phyloP scores from a whole-genome alignment of 2,113 vertebrate species.

The Rhinolophus sinicus region DNA sequence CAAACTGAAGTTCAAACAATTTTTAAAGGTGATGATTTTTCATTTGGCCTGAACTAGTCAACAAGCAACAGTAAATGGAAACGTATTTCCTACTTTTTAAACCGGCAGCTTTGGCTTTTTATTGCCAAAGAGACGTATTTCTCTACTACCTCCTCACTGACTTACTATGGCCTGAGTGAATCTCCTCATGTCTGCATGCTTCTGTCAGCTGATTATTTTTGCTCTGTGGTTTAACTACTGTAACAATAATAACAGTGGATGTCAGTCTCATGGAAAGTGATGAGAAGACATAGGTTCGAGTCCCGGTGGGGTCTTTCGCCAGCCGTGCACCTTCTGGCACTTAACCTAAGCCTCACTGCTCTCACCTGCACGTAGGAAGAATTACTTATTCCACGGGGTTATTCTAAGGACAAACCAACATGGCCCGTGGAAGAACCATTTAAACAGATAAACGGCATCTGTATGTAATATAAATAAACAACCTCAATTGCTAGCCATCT shows the following conservation, averaged over 20 bases:
- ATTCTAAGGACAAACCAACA: background rate
- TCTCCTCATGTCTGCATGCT: background rate
- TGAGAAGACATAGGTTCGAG: background rate
- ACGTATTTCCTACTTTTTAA: background rate
- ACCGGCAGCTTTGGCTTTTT: background rate
- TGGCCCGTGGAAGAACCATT: background rate
- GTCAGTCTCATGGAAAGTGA: background rate
- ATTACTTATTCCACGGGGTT: background rate
- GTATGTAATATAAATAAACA: background rate
- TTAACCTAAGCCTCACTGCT: background rate
- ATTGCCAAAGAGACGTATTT: background rate
- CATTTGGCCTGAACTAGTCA: background rate
- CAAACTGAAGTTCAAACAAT: background rate
- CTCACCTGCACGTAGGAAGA: background rate
- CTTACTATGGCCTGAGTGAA: background rate
- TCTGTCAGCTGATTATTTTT: background rate
- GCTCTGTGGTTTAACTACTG: background rate
- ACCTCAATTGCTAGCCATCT: background rate
- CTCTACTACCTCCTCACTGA: background rate
- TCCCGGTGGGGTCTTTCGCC: background rate
- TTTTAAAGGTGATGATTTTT: background rate
- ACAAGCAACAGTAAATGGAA: background rate
- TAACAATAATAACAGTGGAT: background rate
- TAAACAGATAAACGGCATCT: background rate
- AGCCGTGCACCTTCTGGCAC: background rate